phyloP scores from a whole-genome alignment of 2,888 invertebrate genomes.

The Pseudococcus viburni region DNA sequence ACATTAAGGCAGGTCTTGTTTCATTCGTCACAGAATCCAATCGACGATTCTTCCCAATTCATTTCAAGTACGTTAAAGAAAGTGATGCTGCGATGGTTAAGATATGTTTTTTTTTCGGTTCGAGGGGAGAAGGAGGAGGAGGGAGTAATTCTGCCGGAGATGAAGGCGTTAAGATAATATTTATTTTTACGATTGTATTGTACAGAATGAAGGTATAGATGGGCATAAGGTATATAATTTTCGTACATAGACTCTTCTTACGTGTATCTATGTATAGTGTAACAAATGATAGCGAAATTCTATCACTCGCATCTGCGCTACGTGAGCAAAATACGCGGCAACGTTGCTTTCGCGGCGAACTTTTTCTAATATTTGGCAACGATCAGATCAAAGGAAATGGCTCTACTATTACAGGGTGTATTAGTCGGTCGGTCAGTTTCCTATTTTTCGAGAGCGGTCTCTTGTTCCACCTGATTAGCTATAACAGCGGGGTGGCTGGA shows the following conservation, averaged over 20 bases:
- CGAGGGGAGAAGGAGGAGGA: no score
- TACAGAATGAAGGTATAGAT: not conserved
- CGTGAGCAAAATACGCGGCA: not conserved
- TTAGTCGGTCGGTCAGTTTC: conserved; percentile 55
- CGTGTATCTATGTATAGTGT: not conserved
- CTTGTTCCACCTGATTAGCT: conserved; percentile 63
- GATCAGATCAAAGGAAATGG: conserved; percentile 50
- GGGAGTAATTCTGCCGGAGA: not conserved
- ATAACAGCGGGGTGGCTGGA: conserved; percentile 62
- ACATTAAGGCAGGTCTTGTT: conserved; percentile 54
- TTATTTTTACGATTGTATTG: not conserved
- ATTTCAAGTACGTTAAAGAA: no score
- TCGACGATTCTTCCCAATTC: not conserved
- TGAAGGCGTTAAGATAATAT: not conserved
- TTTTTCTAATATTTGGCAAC: conserved; percentile 54
- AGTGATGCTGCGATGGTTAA: not conserved
- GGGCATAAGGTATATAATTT: not conserved
- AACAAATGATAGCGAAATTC: not conserved
- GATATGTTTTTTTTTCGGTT: not conserved
- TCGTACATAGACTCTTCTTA: no score
- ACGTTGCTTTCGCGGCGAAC: conserved; percentile 34
- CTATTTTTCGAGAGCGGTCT: conserved; percentile 55
- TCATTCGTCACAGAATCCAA: conserved; percentile 38
- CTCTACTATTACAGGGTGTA: conserved; percentile 52
- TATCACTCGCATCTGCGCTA: conserved; percentile 28